These are phyloP conservation scores for Trichogramma evanescens DNA, from an alignment of 2,888 invertebrate species.

Conservation along the genomic window DNA sequence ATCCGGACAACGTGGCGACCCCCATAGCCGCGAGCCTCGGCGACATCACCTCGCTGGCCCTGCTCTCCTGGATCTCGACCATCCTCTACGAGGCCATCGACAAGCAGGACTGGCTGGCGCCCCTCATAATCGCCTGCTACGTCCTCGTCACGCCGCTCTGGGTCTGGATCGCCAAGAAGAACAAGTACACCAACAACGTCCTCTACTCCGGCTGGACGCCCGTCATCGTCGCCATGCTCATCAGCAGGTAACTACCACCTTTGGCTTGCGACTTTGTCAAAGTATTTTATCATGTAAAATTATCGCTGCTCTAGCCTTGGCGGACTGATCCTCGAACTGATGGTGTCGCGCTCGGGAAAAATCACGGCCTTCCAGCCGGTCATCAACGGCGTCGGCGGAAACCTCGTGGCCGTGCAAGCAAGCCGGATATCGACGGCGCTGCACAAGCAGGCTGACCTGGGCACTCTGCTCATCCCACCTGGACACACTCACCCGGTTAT, in stretches of 20 bases:
- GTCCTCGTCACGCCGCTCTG: constrained; percentile 63
- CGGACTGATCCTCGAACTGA: constrained; percentile 66
- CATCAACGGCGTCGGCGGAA: constrained; percentile 76
- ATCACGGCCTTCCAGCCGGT: constrained; percentile 78
- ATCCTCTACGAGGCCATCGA: constrained; percentile 55
- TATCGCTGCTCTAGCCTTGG: constrained; percentile 54
- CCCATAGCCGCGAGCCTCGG: constrained; percentile 76
- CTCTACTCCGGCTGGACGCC: constrained; percentile 71
- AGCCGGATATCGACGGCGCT: constrained; percentile 69
- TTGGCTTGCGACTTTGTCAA: background rate
- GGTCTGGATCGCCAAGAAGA: constrained; percentile 65
- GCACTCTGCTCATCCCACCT: constrained; percentile 53
- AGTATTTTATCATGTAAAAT: no score
- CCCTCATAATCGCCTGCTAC: constrained; percentile 57
- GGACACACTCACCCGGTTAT: constrained; percentile 52
- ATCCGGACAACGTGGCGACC: constrained; percentile 75
- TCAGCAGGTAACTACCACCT: constrained; percentile 56
- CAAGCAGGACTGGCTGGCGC: constrained; percentile 60
- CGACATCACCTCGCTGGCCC: constrained; percentile 64
- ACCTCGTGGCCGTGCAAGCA: constrained; percentile 71
- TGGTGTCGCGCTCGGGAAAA: constrained; percentile 61
- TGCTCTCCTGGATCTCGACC: constrained; percentile 56
- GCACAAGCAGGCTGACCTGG: constrained; percentile 59
- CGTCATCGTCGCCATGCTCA: constrained; percentile 72
- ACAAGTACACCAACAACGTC: constrained; percentile 63